Conservation (phyloP, 2,888 invertebrate genomes). For the Volucella zonaria region DNA sequence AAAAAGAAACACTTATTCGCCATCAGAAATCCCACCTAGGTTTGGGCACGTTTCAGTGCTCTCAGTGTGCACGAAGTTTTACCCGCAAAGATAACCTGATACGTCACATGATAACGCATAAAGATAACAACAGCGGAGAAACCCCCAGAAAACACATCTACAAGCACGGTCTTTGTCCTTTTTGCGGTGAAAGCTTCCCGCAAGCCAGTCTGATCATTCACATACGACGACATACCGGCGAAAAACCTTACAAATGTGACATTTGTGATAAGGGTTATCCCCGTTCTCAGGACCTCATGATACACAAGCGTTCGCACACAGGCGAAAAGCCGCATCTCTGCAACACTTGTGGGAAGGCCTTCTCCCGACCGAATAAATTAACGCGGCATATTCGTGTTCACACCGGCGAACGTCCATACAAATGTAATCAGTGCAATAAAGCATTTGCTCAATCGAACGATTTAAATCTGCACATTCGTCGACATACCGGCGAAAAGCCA, state of each 20-base stretch:
- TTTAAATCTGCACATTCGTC: constrained; percentile 87
- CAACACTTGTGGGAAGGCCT: constrained; percentile 82
- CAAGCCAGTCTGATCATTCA: constrained; percentile 86
- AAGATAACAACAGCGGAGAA: constrained; percentile 75
- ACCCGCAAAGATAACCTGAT: constrained; percentile 85
- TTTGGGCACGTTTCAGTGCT: constrained; percentile 75
- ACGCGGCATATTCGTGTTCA: constrained; percentile 85
- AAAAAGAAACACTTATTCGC: constrained; percentile 76
- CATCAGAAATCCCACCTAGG: constrained; percentile 74
- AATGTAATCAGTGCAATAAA: constrained; percentile 83
- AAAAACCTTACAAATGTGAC: constrained; percentile 86
- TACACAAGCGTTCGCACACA: constrained; percentile 85
- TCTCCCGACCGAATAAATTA: constrained; percentile 85
- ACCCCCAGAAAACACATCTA: constrained; percentile 74
- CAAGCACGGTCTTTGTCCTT: constrained; percentile 83
- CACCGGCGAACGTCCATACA: constrained; percentile 84
- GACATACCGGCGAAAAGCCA: constrained; percentile 87
- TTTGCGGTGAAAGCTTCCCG: constrained; percentile 85
- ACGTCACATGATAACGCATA: constrained; percentile 84
- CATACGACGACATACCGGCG: constrained; percentile 87
- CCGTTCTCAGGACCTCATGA: constrained; percentile 85
- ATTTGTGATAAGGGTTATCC: constrained; percentile 86
- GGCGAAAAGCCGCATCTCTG: constrained; percentile 85
- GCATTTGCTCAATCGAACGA: constrained; percentile 88
- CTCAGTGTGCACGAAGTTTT: constrained; percentile 82